Percentiles rank a stretch among this genome's conserved stretches.
These are phyloP conservation scores for Leptoclinus maculatus DNA, from an alignment of 2,797 vertebrate species.

Conservation along the genomic window DNA sequence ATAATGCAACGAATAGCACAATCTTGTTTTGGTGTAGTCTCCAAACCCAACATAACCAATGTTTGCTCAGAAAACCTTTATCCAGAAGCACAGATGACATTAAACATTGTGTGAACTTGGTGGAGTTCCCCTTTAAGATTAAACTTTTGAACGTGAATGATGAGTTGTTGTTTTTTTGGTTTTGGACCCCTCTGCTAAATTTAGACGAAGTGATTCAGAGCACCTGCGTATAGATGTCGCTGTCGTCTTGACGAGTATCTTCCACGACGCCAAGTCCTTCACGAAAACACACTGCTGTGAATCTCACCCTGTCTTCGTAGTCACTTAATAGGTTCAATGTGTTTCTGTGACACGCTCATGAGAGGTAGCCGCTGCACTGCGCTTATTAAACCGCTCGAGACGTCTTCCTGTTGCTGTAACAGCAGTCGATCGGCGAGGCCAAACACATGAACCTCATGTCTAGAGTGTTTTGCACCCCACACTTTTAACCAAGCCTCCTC, in stretches of 20 bases:
- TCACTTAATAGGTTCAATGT: conserved; percentile 69
- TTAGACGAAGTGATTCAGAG: conserved; percentile 56
- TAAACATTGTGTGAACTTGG: not conserved
- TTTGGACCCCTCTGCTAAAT: conserved; percentile 28
- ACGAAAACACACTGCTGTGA: conserved; percentile 51
- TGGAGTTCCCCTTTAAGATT: not conserved
- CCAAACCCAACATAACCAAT: not conserved
- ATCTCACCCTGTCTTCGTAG: conserved; percentile 53
- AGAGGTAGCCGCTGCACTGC: conserved; percentile 50
- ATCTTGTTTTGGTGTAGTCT: not conserved
- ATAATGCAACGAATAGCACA: not conserved
- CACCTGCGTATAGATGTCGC: conserved; percentile 62
- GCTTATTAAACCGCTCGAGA: conserved; percentile 41
- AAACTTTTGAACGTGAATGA: conserved; percentile 22
- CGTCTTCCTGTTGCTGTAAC: conserved; percentile 47
- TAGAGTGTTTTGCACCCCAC: not conserved
- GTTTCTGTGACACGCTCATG: conserved; percentile 54
- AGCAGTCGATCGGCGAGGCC: conserved; percentile 48
- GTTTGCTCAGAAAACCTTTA: not conserved
- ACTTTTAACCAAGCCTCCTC: conserved; percentile 25
- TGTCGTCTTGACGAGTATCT: conserved; percentile 41
- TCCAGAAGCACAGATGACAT: not conserved
- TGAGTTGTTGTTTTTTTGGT: conserved; percentile 11
- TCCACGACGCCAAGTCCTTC: conserved; percentile 54
- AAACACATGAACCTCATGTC: conserved; percentile 41